Percentiles rank a stretch among this genome's conserved stretches.
phyloP scores from a whole-genome alignment of 2,888 invertebrate species.

The Hedychridium roseum region DNA sequence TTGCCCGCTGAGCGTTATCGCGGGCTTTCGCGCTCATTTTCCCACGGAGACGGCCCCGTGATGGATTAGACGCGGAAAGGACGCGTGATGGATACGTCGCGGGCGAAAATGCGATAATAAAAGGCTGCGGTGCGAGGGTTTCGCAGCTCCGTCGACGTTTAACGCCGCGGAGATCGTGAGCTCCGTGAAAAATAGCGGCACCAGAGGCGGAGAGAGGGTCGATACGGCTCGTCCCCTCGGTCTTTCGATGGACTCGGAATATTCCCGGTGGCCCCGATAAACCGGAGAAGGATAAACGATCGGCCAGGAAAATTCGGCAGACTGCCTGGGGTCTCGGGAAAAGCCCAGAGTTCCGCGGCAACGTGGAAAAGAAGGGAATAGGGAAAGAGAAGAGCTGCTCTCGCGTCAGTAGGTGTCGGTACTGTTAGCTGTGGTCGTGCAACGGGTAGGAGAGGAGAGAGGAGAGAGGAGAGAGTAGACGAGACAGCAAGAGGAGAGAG shows the following conservation, averaged over 20 bases:
- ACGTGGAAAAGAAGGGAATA: neutral
- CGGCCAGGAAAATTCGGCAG: neutral
- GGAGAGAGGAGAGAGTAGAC: constrained; percentile 11
- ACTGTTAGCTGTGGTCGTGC: constrained; percentile 5
- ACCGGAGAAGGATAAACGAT: neutral
- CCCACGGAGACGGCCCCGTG: constrained; percentile 34
- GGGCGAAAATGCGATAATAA: constrained; percentile 34
- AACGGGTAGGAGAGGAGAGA: neutral
- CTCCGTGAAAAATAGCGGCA: constrained; percentile 7
- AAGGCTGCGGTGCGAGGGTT: constrained; percentile 13
- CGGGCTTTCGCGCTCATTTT: constrained; percentile 34
- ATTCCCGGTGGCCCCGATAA: neutral
- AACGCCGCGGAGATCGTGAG: neutral
- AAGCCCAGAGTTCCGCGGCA: too few relatives aligned
- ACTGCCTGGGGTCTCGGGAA: too few relatives aligned
- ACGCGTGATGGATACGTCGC: constrained; percentile 46
- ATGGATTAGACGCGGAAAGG: constrained; percentile 50
- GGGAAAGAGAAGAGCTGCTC: constrained; percentile 6
- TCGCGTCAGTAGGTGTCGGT: constrained; percentile 7
- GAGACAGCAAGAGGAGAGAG: constrained; percentile 11
- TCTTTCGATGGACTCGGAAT: too few relatives aligned
- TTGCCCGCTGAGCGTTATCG: constrained; percentile 26
- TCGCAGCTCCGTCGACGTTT: constrained; percentile 17
- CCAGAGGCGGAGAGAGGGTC: constrained; percentile 1
- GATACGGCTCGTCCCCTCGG: too few relatives aligned